These are phyloP conservation scores for Smittia aterrima DNA, from an alignment of 2,888 invertebrate genomes.

Conservation along the genomic window DNA sequence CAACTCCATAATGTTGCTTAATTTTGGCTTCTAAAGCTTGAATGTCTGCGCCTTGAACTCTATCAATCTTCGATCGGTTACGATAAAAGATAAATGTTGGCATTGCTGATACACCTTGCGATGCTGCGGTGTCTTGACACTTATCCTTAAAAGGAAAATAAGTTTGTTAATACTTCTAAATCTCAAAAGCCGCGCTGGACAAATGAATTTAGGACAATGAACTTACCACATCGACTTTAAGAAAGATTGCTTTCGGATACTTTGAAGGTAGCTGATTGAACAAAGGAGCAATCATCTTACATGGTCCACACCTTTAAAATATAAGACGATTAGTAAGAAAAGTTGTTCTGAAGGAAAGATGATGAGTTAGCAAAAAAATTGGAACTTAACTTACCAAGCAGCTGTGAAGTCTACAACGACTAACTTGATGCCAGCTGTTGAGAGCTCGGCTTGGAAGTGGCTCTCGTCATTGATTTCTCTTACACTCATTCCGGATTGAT, in stretches of 20 bases:
- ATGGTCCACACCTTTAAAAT: constrained; percentile 87
- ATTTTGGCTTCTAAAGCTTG: constrained; percentile 82
- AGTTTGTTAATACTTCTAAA: constrained; percentile 54
- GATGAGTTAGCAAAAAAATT: constrained; percentile 36
- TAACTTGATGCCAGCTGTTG: constrained; percentile 80
- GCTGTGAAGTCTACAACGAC: constrained; percentile 95
- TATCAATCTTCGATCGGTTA: constrained; percentile 82
- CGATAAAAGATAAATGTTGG: constrained; percentile 96
- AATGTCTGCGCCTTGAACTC: constrained; percentile 85
- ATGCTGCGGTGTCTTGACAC: constrained; percentile 82
- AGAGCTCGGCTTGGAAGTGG: constrained; percentile 81
- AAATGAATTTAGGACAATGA: no score
- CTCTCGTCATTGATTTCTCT: constrained; percentile 70
- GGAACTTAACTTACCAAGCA: constrained; percentile 65
- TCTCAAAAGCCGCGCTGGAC: no score
- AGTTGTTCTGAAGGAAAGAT: not conserved
- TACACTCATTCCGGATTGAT: constrained; percentile 57
- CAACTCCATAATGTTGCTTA: constrained; percentile 74
- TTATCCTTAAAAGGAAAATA: constrained; percentile 66
- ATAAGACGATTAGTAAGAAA: not conserved
- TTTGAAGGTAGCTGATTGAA: constrained; percentile 85
- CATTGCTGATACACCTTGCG: constrained; percentile 92
- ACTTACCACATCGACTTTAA: constrained; percentile 66
- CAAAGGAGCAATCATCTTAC: constrained; percentile 88
- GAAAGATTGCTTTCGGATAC: constrained; percentile 84